Base-by-base conservation (phyloP, 2,888 invertebrate genomes). In the Melolontha melolontha region DNA sequence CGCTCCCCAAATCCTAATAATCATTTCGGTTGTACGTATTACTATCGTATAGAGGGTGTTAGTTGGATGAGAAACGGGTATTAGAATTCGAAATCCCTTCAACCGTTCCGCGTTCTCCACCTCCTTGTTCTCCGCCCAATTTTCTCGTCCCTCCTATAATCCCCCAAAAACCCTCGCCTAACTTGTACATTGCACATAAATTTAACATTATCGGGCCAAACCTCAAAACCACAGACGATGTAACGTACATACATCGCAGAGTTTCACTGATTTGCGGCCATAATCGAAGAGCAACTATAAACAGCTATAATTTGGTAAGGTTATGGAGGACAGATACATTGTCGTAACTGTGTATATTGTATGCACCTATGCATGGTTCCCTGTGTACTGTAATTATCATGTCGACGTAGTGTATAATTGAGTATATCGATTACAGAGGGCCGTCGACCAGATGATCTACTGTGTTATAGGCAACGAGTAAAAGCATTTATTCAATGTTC, bases 241-340 rank as follows among this genome's bases (percentile, higher is more conserved):
- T 66, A 66, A 29, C 57, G 49, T 62, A 47, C 59, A 47, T 62
- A 62, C 59, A 62, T 47, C 34, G 59, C 47, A 64, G 66, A 66
- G 70, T 71, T 67, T 68, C 69, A 70, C 71, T 72, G 72, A 74
- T 74, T 75, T 73, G 73, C 72, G 74, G 73, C 64, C 62, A 67
- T 68, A 71, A 73, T 67, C 71, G 66, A 70, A 68, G 69, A 69
- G 44, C 68, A 66, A 74, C 70, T 74, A 73, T 72, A 71, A 70
- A 68, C 71, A 67, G 67, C 64, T 70, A 72, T 75, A 72, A 75
- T 74, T 75, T 74, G 73, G 74, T 34, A 16, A 71, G 75, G 74
- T 75, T 70, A 64, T 44, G 51, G 11, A 39, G 41, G 34, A 27
- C 66, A 40, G 12, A 40, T 57, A 66, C 57, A 27, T 12, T 40